phyloP scores from a whole-genome alignment of 2,888 invertebrate genomes.

The Cephus pygmeus region DNA sequence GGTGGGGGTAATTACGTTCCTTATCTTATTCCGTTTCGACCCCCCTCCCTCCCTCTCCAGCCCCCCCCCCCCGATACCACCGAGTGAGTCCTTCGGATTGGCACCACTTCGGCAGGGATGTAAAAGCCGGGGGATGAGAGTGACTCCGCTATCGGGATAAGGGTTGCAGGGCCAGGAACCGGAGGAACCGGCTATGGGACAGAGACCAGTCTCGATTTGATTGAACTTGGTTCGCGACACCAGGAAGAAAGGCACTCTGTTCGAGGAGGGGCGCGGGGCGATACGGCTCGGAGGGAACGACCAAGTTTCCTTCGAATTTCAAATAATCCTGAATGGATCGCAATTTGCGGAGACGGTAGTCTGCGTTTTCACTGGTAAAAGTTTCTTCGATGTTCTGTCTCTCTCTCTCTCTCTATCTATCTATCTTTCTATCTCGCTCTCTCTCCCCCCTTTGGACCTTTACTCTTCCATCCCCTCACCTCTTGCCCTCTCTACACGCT shows the following conservation, averaged over 20 bases:
- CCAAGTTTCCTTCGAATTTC: slow-evolving; percentile 54
- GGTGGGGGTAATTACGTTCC: background rate
- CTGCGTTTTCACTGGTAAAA: slow-evolving; percentile 35
- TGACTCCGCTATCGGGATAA: background rate
- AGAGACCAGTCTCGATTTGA: slow-evolving; percentile 39
- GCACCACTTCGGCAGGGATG: background rate
- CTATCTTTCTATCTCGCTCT: too few relatives aligned
- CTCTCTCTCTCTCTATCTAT: too few relatives aligned
- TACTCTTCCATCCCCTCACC: too few relatives aligned
- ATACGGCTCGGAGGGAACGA: background rate
- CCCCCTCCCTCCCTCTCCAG: background rate
- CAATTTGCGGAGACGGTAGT: slow-evolving; percentile 54
- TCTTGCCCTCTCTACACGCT: background rate
- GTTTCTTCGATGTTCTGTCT: slow-evolving; percentile 24
- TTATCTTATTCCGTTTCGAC: background rate
- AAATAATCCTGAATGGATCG: slow-evolving; percentile 58
- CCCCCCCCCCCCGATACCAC: background rate
- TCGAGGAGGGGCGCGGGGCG: slow-evolving; percentile 17
- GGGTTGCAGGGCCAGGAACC: slow-evolving; percentile 14
- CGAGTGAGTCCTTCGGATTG: background rate
- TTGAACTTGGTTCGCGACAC: slow-evolving; percentile 52
- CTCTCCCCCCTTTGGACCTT: too few relatives aligned
- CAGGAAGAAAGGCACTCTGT: slow-evolving; percentile 41
- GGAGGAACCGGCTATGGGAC: slow-evolving; percentile 8
- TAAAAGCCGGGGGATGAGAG: background rate